Evolutionary conservation across 2,888 invertebrate species (phyloP).

Genomic region (Brachyptera putata): DNA sequence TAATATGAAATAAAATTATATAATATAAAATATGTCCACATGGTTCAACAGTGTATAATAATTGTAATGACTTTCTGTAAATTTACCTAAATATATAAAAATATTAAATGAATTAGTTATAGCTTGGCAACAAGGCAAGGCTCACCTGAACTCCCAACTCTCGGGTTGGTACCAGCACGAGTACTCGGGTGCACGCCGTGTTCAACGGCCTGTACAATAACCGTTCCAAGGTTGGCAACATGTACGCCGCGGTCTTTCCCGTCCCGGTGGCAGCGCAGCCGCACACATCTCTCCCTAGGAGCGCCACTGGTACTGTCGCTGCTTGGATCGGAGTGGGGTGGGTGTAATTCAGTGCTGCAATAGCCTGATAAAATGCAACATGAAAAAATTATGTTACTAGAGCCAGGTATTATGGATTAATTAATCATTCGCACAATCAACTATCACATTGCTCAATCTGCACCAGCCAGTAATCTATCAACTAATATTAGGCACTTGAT

Average conservation of each 20-base stretch:
- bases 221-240: slow-evolving; percentile 94
- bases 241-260: slow-evolving; percentile 98
- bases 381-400: neutral
- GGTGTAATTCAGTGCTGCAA: slow-evolving; percentile 80
- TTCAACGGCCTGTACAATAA: slow-evolving; percentile 79
- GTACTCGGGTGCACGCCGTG: slow-evolving; percentile 60
- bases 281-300: slow-evolving; percentile 91
- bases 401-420: neutral
- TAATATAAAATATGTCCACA: no score
- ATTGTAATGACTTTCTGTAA: no score
- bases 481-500: no score
- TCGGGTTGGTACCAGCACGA: slow-evolving; percentile 93
- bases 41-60: no score
- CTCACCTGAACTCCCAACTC: slow-evolving; percentile 86
- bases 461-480: no score
- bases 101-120: no score
- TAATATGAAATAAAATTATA: no score
- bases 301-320: slow-evolving; percentile 89
- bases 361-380: slow-evolving; percentile 64
- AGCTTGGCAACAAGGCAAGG: no score
- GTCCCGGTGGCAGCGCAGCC: slow-evolving; percentile 98
- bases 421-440: no score
- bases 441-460: no score
- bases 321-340: slow-evolving; percentile 97
- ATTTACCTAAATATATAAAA: no score